These are phyloP conservation scores for Megaceryle alcyon DNA, from an alignment of 2,797 vertebrate species.

Conservation along the genomic window DNA sequence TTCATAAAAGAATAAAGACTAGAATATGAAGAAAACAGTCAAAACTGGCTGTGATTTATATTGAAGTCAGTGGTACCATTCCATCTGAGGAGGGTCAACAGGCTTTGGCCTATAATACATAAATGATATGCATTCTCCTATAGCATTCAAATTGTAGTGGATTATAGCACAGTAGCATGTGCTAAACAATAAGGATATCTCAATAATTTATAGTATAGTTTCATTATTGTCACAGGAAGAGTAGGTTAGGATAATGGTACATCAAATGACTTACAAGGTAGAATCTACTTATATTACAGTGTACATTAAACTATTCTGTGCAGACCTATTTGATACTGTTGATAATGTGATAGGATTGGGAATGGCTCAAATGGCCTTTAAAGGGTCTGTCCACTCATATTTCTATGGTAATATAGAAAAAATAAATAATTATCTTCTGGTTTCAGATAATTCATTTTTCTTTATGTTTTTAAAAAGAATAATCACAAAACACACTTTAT, in stretches of 20 bases:
- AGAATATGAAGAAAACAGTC: not conserved
- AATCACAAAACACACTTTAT: not conserved
- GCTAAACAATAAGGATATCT: not conserved
- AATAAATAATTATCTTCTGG: not conserved
- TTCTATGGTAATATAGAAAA: not conserved
- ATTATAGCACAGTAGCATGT: not conserved
- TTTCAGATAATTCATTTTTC: not conserved
- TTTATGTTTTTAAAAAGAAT: not conserved
- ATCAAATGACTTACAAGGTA: not conserved
- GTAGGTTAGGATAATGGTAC: not conserved
- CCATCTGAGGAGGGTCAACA: fast-evolving
- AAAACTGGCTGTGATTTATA: not conserved
- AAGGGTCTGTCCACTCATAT: not conserved
- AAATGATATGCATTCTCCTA: not conserved
- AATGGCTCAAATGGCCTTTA: not conserved
- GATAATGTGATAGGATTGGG: not conserved
- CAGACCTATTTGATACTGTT: not conserved
- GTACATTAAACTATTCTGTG: not conserved
- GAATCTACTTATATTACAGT: not conserved
- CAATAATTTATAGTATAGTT: not conserved
- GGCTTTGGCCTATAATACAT: not conserved
- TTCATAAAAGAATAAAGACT: not conserved
- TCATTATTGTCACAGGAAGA: not conserved
- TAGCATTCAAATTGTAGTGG: not conserved
- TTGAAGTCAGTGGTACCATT: not conserved